A percentile compares a stretch with the other conserved stretches of the same genome.
Conservation (phyloP, 2,888 invertebrate species). For the Tetanocera ferruginea region DNA sequence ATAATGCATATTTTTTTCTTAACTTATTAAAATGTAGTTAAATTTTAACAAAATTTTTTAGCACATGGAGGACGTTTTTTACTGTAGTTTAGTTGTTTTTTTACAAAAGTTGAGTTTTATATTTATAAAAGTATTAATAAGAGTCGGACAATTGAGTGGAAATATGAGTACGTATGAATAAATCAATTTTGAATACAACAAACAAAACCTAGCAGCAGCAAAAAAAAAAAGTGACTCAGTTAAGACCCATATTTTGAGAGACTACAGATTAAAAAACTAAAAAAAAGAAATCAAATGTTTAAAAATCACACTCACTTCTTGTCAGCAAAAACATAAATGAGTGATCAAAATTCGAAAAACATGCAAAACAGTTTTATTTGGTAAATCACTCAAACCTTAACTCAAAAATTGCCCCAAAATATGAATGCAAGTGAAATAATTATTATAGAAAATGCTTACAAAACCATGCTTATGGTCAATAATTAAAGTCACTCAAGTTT, state of each 20-base stretch:
- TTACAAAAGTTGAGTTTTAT: slow-evolving; percentile 4
- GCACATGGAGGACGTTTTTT: slow-evolving; percentile 65
- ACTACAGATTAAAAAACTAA: background rate
- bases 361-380: too few species aligned
- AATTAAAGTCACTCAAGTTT: too few species aligned
- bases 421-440: too few species aligned
- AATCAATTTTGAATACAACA: background rate
- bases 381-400: background rate
- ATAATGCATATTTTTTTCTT: background rate
- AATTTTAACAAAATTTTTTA: slow-evolving; percentile 53
- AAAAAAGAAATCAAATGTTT: background rate
- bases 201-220: too few species aligned
- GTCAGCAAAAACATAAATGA: too few species aligned
- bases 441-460: too few species aligned
- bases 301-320: too few species aligned
- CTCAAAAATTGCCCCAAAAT: too few species aligned
- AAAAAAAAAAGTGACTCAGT: too few species aligned
- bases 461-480: too few species aligned
- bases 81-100: slow-evolving; percentile 12
- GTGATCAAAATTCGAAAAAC: too few species aligned
- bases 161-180: background rate
- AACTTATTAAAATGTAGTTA: slow-evolving; percentile 38
- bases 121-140: background rate
- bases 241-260: too few species aligned
- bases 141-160: background rate